Percentiles rank a stretch among this genome's conserved stretches.
Conservation (phyloP, 2,113 vertebrate species). For the Anolis carolinensis region DNA sequence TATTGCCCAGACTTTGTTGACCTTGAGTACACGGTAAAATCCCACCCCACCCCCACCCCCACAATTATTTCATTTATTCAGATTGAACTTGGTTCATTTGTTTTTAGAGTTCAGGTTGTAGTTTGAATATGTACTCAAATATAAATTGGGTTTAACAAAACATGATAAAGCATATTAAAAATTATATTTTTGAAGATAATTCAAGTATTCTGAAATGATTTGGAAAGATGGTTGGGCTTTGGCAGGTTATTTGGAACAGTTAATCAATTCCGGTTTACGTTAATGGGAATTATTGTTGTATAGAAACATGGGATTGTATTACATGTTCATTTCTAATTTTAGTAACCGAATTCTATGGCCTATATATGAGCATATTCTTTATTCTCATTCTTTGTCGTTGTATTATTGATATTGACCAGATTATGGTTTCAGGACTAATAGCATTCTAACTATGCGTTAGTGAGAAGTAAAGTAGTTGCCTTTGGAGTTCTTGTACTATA, state of each 20-base stretch:
- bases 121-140: neutral
- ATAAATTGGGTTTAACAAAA: neutral
- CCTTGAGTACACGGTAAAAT: conserved; percentile 85
- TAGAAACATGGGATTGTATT: neutral
- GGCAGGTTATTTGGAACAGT: too few relatives aligned
- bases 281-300: neutral
- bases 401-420: neutral
- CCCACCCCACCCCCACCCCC: too few relatives aligned
- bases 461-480: neutral
- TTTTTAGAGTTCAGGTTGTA: neutral
- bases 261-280: neutral
- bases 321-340: neutral
- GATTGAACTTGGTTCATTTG: neutral
- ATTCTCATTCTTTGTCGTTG: too few relatives aligned
- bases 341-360: neutral
- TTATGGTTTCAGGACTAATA: neutral
- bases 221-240: neutral
- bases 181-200: neutral
- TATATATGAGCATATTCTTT: neutral
- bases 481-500: neutral
- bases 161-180: too few relatives aligned
- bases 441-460: too few relatives aligned
- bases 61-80: neutral
- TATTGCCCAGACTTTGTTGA: conserved; percentile 80
- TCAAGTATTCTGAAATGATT: neutral